Conservation (phyloP, 2,113 vertebrate species). For the Eupsittula cactorum region DNA sequence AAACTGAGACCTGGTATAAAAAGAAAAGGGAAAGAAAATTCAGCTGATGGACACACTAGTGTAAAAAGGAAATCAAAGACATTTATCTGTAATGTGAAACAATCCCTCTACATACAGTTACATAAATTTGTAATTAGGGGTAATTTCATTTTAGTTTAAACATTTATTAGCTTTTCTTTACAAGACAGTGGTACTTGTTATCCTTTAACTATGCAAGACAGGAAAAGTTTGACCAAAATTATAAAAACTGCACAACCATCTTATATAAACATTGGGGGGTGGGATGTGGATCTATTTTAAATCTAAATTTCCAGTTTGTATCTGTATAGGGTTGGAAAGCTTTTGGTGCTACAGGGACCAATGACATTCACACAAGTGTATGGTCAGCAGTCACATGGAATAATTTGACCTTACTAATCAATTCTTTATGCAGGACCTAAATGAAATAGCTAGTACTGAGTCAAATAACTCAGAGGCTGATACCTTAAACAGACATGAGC, state of each 20-base stretch:
- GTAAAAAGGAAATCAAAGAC: not conserved
- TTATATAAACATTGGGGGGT: fast-evolving
- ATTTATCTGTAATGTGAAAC: not conserved
- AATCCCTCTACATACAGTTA: not conserved
- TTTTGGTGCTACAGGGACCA: not conserved
- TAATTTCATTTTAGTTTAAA: not conserved
- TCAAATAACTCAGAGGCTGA: not conserved
- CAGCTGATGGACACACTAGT: not conserved
- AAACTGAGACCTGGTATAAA: not conserved
- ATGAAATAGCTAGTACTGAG: not conserved
- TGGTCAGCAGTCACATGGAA: not conserved
- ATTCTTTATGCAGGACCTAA: not conserved
- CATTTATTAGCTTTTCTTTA: not conserved
- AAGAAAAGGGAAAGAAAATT: not conserved
- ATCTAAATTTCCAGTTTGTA: not conserved
- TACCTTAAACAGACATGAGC: not conserved
- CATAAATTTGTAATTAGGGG: not conserved
- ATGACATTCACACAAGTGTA: fast-evolving
- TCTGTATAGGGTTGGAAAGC: not conserved
- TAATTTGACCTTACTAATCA: not conserved
- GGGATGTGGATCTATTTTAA: not conserved
- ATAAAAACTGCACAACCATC: not conserved
- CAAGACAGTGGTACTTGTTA: not conserved
- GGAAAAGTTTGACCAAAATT: not conserved
- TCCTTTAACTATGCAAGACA: not conserved